Evolutionary conservation across 1,140 invertebrate species (phyloP).

Genomic region (Drosophila pectinifera): DNA sequence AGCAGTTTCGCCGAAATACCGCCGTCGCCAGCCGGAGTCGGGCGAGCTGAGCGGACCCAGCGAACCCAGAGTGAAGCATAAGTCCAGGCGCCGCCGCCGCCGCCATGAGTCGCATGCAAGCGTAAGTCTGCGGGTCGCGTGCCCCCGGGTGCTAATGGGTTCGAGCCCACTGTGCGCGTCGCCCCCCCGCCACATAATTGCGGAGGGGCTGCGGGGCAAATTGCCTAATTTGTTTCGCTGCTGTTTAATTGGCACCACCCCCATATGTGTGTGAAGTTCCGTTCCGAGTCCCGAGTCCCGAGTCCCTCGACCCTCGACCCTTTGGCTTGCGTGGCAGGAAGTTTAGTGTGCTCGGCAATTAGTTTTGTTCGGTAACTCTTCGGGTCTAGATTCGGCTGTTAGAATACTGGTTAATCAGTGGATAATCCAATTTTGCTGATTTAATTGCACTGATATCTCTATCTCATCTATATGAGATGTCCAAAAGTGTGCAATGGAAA

Average conservation of each 20-base stretch:
- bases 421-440: no score
- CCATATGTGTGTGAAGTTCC: neutral
- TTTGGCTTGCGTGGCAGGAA: conserved; percentile 3
- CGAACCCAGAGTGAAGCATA: conserved; percentile 53
- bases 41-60: neutral
- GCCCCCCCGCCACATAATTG: conserved; percentile 31
- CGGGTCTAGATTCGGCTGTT: conserved; percentile 2
- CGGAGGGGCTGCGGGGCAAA: conserved; percentile 35
- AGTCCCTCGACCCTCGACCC: no score
- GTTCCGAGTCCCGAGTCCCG: neutral
- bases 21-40: neutral
- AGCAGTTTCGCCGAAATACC: conserved; percentile 66
- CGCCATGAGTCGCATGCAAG: conserved; percentile 78
- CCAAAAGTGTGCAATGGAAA: no score
- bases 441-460: no score
- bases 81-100: conserved; percentile 55
- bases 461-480: no score
- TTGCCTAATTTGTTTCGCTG: conserved; percentile 56
- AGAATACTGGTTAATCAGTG: no score
- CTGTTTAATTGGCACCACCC: conserved; percentile 41
- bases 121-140: conserved; percentile 69
- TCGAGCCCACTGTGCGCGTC: conserved; percentile 27
- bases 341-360: conserved; percentile 26
- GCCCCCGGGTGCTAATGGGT: conserved; percentile 61
- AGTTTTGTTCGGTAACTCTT: conserved; percentile 21